A percentile compares a stretch with the other conserved stretches of the same genome.
Evolutionary conservation across 2,888 invertebrate genomes (phyloP).

Genomic region (Aquatica leii): DNA sequence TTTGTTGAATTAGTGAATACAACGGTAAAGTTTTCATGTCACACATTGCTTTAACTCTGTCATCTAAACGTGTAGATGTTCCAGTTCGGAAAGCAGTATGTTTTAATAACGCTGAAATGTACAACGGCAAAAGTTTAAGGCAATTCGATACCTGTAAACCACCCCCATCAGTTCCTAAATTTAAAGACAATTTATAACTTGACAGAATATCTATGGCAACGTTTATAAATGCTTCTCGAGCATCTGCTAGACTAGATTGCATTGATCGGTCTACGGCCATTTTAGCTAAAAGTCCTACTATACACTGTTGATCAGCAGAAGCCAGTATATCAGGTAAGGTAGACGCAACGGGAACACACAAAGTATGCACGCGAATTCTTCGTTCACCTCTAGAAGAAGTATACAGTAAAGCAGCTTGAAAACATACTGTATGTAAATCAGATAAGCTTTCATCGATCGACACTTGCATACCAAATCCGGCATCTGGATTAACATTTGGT

Average conservation of each 20-base stretch:
- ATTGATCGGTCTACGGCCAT: slow-evolving; percentile 97
- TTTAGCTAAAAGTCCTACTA: slow-evolving; percentile 90
- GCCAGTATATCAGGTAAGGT: slow-evolving; percentile 87
- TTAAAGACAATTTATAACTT: slow-evolving; percentile 74
- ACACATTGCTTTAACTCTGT: slow-evolving; percentile 92
- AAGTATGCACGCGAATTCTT: slow-evolving; percentile 95
- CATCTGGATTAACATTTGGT: slow-evolving; percentile 98
- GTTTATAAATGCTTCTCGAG: slow-evolving; percentile 95
- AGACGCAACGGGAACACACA: slow-evolving; percentile 90
- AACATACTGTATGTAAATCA: slow-evolving; percentile 89
- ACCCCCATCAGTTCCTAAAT: slow-evolving; percentile 66
- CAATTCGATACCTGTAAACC: slow-evolving; percentile 80
- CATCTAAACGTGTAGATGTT: slow-evolving; percentile 88
- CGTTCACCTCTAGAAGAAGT: slow-evolving; percentile 96
- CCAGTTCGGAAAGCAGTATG: slow-evolving; percentile 90
- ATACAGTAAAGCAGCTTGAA: slow-evolving; percentile 97
- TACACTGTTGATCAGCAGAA: slow-evolving; percentile 92
- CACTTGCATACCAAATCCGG: slow-evolving; percentile 97
- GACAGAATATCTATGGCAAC: slow-evolving; percentile 90
- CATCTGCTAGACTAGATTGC: slow-evolving; percentile 87
- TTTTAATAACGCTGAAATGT: slow-evolving; percentile 89
- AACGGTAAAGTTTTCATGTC: slow-evolving; percentile 90
- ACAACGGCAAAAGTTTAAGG: slow-evolving; percentile 85
- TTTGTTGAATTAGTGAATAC: slow-evolving; percentile 77
- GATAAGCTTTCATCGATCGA: slow-evolving; percentile 91